Base-by-base conservation (phyloP, 1,140 invertebrate species). In the Drosophila equinoxialis region DNA sequence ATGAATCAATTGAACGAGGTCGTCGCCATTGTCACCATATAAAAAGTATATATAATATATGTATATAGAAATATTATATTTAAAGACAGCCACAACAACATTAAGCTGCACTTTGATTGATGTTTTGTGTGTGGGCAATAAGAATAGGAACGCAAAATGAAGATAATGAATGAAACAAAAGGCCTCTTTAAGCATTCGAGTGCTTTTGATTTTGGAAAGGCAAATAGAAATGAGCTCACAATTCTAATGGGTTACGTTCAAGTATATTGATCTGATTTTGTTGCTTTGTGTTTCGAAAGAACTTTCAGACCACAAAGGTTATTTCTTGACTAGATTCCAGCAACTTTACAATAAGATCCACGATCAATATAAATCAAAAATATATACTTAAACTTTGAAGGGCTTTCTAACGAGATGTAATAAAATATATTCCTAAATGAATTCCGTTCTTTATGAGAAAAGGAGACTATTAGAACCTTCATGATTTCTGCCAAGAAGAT, bases 191-290 rank as follows among this genome's bases (percentile, higher is more conserved):
- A 35, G 55, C n/a, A 57, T 14, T 57, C 55, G 23, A 37, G 55
- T 58, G 55, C 55, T 51, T 51, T 51, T 23, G 17, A 51, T 35
- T 58, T 33, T 30, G n/a, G 55, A 8, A 58, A 58, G 55, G 17
- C 45, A 60, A 66, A 74, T 74, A 77, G 75, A 74, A 74, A 77
- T 77, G 75, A 77, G 42, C 66, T 77, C 71, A 77, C 35, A 41
- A 33, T 41, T 65, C 7, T 59, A 37, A 37, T 48, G 48, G 45
- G 8, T 17, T 48, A 14, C 45, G 2, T 23, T 51, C 45, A 51
- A 51, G 17, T 51, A 51, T 39, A 39, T 39, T 13, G 10, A 11
- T 39, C 37, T 39, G 11, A 39, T 39, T 39, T 39, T 39, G 23
- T 26, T 26, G 23, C 3, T 26, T 26, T 26, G 23, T 26, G 2